Conservation (phyloP, 2,888 invertebrate genomes). For the Eupelmus urozonus region DNA sequence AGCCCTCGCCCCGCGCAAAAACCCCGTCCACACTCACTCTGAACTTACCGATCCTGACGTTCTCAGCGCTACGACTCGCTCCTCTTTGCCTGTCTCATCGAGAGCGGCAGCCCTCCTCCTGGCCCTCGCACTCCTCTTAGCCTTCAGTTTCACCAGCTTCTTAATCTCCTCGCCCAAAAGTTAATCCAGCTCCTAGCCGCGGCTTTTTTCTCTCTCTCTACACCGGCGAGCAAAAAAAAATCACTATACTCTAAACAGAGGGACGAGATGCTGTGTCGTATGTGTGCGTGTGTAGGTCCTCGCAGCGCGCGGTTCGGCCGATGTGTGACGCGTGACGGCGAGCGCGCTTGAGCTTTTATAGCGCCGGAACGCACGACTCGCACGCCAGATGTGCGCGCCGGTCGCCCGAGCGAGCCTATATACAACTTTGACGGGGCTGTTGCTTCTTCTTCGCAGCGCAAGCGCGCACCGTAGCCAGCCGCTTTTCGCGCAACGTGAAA, state of each 20-base stretch:
- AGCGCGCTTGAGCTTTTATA: slow-evolving; percentile 73
- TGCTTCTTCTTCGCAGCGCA: neutral
- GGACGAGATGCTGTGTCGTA: no score
- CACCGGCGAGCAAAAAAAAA: no score
- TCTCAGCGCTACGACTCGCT: slow-evolving; percentile 9
- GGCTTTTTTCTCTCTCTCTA: no score
- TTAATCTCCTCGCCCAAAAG: neutral
- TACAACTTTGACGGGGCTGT: neutral
- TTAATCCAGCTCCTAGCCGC: no score
- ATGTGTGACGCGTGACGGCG: slow-evolving; percentile 71
- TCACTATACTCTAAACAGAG: no score
- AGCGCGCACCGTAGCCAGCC: no score
- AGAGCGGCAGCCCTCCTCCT: neutral
- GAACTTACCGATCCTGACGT: slow-evolving; percentile 44
- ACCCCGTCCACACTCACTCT: no score
- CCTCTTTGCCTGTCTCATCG: slow-evolving; percentile 27
- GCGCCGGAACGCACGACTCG: slow-evolving; percentile 61
- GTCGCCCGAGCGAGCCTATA: neutral
- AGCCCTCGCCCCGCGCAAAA: neutral
- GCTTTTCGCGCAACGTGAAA: no score
- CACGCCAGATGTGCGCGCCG: neutral
- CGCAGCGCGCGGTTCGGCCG: slow-evolving; percentile 71
- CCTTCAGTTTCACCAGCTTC: no score
- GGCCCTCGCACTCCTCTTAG: neutral
- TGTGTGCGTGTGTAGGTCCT: no score